Evolutionary conservation across 2,888 invertebrate genomes (phyloP).

Genomic region (Autographa gamma): DNA sequence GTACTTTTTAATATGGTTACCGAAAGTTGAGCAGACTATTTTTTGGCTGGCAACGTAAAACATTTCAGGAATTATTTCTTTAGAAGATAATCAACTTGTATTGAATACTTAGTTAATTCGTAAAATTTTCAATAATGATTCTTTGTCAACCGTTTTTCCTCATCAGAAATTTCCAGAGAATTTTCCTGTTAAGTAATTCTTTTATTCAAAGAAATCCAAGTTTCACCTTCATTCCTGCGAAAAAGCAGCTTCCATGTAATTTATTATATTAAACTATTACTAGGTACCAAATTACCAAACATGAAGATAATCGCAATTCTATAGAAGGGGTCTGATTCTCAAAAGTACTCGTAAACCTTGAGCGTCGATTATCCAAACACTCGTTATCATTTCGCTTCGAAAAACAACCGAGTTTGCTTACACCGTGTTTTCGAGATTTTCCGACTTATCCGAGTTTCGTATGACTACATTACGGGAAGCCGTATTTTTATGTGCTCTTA

Average conservation of each 20-base stretch:
- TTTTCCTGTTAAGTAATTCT: not conserved
- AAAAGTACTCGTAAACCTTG: slow-evolving; percentile 15
- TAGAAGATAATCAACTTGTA: not conserved
- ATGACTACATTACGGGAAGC: slow-evolving; percentile 32
- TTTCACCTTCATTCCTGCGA: not conserved
- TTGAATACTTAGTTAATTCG: not conserved
- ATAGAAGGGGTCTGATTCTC: not conserved
- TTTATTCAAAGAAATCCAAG: not conserved
- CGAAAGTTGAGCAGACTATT: not conserved
- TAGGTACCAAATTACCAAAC: not conserved
- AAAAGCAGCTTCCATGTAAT: not conserved
- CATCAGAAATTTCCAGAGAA: not conserved
- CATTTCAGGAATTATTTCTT: not conserved
- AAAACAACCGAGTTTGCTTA: slow-evolving; percentile 32
- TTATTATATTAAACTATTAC: not conserved
- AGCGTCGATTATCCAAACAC: slow-evolving; percentile 11
- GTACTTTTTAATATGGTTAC: slow-evolving; percentile 1
- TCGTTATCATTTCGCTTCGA: slow-evolving; percentile 5
- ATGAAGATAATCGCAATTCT: not conserved
- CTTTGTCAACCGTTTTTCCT: not conserved
- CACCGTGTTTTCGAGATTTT: slow-evolving; percentile 10
- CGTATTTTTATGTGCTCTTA: slow-evolving; percentile 49
- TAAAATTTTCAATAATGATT: too few relatives aligned
- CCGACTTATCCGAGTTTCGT: slow-evolving; percentile 25
- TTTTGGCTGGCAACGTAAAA: not conserved